These are phyloP conservation scores for Poeciliopsis gracilis DNA, from an alignment of 2,797 vertebrate genomes.

Conservation along the genomic window DNA sequence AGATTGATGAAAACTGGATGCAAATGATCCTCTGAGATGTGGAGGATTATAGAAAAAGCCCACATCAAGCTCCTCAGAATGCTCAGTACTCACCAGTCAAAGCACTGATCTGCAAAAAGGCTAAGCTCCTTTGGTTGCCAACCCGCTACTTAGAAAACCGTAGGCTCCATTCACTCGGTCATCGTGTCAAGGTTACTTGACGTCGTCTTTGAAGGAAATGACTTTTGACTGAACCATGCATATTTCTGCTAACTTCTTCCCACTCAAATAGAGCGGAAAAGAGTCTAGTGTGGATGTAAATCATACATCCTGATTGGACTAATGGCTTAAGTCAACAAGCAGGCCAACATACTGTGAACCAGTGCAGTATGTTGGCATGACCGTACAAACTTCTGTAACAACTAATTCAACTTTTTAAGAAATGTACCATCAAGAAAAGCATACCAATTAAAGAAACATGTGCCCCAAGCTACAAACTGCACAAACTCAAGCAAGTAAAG, in stretches of 20 bases:
- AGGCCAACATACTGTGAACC: background rate
- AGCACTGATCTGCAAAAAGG: constrained; percentile 58
- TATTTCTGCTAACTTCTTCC: constrained; percentile 29
- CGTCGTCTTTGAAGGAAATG: constrained; percentile 55
- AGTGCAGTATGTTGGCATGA: background rate
- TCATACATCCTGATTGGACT: background rate
- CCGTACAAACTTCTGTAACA: background rate
- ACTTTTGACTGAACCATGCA: constrained; percentile 28
- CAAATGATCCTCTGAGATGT: constrained; percentile 74
- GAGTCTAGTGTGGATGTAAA: background rate
- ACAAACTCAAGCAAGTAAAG: background rate
- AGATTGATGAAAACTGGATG: constrained; percentile 78
- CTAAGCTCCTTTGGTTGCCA: constrained; percentile 55
- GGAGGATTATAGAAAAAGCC: constrained; percentile 60
- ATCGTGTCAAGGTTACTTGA: constrained; percentile 71
- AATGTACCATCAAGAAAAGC: background rate
- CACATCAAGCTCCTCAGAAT: constrained; percentile 71
- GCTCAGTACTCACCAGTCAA: constrained; percentile 70
- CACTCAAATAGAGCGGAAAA: constrained; percentile 15
- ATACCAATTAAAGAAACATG: background rate
- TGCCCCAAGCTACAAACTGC: background rate
- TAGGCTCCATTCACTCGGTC: constrained; percentile 50
- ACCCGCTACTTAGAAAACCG: constrained; percentile 29
- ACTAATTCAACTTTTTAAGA: background rate
- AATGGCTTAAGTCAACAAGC: background rate